Base-by-base conservation (phyloP, 2,797 vertebrate species). In the Hapalemur alaotrensis region DNA sequence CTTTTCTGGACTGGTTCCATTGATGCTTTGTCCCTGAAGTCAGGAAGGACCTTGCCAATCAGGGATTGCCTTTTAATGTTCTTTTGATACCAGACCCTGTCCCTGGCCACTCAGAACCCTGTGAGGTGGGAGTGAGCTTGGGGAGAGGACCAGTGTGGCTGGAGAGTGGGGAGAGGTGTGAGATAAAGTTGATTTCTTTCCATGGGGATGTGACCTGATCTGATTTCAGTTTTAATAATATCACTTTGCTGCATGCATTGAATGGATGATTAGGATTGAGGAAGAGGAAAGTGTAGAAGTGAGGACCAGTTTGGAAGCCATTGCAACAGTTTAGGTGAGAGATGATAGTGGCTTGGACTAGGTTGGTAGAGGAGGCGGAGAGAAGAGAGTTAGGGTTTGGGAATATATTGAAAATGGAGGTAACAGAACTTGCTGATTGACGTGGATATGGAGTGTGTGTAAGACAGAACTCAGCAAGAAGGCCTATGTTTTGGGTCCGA, bases 211-310 rank as follows among this genome's bases (percentile, higher is more conserved):
- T 91, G 41, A 43, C 12, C 35, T 89, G 38, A 67, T 91, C 9
- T 84, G 73, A 76, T 59, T 89, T 94, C 73, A 38, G 9, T 89
- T 91, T 91, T 70, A 63, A 85, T 85, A 78, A 46, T 76, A 46
- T 20, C 30, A 50, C 22, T 57, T 70, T 80, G 23, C 5, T 28
- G 52, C 22, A 50, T 87, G n/a, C 8, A 10, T 28, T 89, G 61
- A 81, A 61, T 93, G 23, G 4, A 28, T 4, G 90, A 7, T 86
- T 59, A 78, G 52, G 13, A n/a, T 48, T 10, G 0, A 35, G 5
- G 5, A 35, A 25, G 48, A 67, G 79, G 11, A 28, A 87, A 84
- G 23, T 63, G 22, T 70, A 13, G 75, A 25, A 82, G n/a, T 30
- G 48, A 61, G 59, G n/a, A 89, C 4, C 32, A 72, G 1, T 46